Evolutionary conservation across 2,113 vertebrate genomes (phyloP).

Genomic region (Cheirogaleus medius): DNA sequence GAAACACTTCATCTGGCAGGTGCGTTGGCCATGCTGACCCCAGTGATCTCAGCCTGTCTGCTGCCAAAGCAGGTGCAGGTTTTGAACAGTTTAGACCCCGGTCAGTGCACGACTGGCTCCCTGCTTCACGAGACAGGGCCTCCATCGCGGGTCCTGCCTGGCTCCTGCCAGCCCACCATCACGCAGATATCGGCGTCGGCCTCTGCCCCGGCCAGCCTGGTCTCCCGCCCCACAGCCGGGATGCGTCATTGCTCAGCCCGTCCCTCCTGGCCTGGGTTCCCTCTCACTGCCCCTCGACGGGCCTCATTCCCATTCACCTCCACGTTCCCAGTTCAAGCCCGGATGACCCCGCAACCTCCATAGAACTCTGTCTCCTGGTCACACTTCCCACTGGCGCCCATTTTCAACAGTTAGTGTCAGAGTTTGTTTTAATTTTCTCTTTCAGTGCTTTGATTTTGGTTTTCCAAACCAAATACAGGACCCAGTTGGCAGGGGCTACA

Average conservation of each 20-base stretch:
- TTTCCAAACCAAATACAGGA: not conserved
- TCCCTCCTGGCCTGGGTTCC: not conserved
- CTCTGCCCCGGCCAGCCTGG: not conserved
- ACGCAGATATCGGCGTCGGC: not conserved
- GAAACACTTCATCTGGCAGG: not conserved
- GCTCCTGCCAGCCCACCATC: fast-evolving
- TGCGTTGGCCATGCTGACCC: not conserved
- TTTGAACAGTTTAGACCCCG: not conserved
- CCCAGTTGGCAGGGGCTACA: too few relatives aligned
- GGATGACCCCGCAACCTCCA: fast-evolving
- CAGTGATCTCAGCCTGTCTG: not conserved
- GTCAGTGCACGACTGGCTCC: not conserved
- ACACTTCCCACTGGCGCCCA: not conserved
- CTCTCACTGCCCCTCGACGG: fast-evolving
- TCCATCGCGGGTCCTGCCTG: fast-evolving
- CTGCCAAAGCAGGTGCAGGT: fast-evolving
- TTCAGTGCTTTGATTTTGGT: too few relatives aligned
- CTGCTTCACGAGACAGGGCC: too few relatives aligned
- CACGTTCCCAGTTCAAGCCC: not conserved
- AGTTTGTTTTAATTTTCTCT: not conserved
- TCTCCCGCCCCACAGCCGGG: fast-evolving
- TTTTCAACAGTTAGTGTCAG: not conserved
- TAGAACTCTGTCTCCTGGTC: fast-evolving
- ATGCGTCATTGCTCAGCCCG: fast-evolving
- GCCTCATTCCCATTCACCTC: not conserved